Evolutionary conservation across 2,797 vertebrate genomes (phyloP).

Genomic region (Alcedo atthis): DNA sequence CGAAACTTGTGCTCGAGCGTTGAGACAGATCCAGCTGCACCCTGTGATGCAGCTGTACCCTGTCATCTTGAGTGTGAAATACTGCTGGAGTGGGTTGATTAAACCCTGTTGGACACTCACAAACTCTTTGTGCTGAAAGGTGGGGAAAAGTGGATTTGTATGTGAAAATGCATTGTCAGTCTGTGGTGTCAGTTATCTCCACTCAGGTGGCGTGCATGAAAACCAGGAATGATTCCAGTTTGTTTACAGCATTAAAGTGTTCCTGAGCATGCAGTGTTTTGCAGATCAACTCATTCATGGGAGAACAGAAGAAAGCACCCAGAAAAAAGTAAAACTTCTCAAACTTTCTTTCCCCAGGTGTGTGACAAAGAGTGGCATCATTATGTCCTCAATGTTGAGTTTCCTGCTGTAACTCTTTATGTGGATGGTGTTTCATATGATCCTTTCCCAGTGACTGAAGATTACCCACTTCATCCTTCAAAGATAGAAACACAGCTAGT

Average conservation of each 20-base stretch:
- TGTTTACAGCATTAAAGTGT: too few relatives aligned
- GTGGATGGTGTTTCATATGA: slow-evolving; percentile 91
- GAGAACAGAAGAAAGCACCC: background rate
- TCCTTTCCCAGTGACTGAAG: slow-evolving; percentile 95
- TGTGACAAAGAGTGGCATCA: slow-evolving; percentile 99
- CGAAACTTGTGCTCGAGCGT: background rate
- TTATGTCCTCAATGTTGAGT: slow-evolving; percentile 92
- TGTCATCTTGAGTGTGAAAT: background rate
- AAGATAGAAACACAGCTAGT: slow-evolving; percentile 93
- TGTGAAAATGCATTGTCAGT: background rate
- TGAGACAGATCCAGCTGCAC: background rate
- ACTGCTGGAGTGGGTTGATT: background rate
- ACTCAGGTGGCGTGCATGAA: background rate
- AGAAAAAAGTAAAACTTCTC: background rate
- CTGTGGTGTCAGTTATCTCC: background rate
- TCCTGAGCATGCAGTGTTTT: background rate
- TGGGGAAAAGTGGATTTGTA: background rate
- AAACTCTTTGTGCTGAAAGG: background rate
- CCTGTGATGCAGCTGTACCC: background rate
- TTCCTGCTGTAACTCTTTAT: slow-evolving; percentile 88
- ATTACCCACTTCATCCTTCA: slow-evolving; percentile 92
- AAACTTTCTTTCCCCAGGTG: slow-evolving; percentile 76
- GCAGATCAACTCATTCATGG: background rate
- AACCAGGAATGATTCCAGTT: background rate
- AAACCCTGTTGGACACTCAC: background rate